phyloP scores from a whole-genome alignment of 2,797 vertebrate genomes.

The Acanthurus lineatus region DNA sequence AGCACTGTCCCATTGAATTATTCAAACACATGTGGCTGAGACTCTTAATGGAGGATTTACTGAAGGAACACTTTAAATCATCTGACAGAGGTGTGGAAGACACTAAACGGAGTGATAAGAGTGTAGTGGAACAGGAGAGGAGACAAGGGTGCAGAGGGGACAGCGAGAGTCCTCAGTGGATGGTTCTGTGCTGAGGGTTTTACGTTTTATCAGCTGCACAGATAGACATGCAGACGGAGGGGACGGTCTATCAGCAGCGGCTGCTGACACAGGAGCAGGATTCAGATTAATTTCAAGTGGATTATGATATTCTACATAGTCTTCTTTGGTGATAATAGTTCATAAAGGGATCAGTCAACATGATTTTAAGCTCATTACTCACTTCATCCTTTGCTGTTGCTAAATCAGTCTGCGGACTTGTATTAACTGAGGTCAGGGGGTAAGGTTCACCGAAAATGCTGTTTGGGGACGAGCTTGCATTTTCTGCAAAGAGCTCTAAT shows the following conservation, averaged over 20 bases:
- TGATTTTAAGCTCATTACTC: conserved; percentile 63
- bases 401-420: conserved; percentile 58
- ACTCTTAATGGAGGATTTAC: conserved; percentile 59
- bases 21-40: conserved; percentile 59
- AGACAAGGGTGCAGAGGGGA: conserved; percentile 29
- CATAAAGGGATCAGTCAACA: conserved; percentile 71
- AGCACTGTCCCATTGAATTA: conserved; percentile 65
- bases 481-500: conserved; percentile 34
- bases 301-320: conserved; percentile 65
- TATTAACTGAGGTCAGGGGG: conserved; percentile 27
- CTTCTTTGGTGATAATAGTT: conserved; percentile 70
- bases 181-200: conserved; percentile 22
- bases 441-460: conserved; percentile 46
- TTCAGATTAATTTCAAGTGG: conserved; percentile 68
- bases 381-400: conserved; percentile 38
- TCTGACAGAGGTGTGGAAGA: conserved; percentile 49
- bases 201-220: conserved; percentile 51
- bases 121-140: neutral
- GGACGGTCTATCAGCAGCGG: conserved; percentile 40
- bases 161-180: conserved; percentile 16
- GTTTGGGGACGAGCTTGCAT: conserved; percentile 47
- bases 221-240: conserved; percentile 33
- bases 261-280: conserved; percentile 52
- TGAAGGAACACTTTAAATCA: conserved; percentile 61
- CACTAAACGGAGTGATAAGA: conserved; percentile 29